Evolutionary conservation across 2,888 invertebrate genomes (phyloP), one percentile per base, ranked within the genome.

Genomic region (Heliconius hortense): DNA sequence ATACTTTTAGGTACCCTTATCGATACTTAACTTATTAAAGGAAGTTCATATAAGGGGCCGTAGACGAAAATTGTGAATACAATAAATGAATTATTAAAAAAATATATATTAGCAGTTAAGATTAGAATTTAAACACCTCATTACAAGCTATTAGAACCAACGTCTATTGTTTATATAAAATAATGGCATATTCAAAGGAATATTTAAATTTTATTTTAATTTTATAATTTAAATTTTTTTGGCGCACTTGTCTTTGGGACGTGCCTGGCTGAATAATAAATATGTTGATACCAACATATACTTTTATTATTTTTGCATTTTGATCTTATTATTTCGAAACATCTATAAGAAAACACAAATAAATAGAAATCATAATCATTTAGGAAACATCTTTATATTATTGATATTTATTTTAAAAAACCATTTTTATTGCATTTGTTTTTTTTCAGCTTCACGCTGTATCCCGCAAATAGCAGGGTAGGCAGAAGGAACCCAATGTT

Each of bases 41-140:
- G 59, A 66, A 66, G 59, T 26, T 43, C 73, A n/a, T 64, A 56
- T 73, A 53, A 43, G 59, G 66, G 5, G 59, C 66, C 31, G 72
- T 18, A 28, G 8, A 39, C 66, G 7, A 39, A 73, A 73, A 73
- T 0, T 56, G 2, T 73, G 72, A 66, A 73, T 73, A 73, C 72
- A 72, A 72, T 56, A 69, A 31, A 28, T 24, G 31, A 21, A 31
- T 63, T 69, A 31, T 56, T 69, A 31, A 56, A 24, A 56, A 69
- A n/a, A n/a, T 24, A 69, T 56, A 31, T 35, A 8, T 48, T 21
- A 15, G n/a, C 8, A 5, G 15, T 8, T 15, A 35, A 66, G 43
- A 31, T 56, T 67, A 59, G 73, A 73, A 73, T 73, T 56, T 67
- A 39, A 73, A 73, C 67, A 67, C 39, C 74, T 74, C 74, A 74